Evolutionary conservation across 2,113 vertebrate genomes (phyloP).

Genomic region (Zeus faber): DNA sequence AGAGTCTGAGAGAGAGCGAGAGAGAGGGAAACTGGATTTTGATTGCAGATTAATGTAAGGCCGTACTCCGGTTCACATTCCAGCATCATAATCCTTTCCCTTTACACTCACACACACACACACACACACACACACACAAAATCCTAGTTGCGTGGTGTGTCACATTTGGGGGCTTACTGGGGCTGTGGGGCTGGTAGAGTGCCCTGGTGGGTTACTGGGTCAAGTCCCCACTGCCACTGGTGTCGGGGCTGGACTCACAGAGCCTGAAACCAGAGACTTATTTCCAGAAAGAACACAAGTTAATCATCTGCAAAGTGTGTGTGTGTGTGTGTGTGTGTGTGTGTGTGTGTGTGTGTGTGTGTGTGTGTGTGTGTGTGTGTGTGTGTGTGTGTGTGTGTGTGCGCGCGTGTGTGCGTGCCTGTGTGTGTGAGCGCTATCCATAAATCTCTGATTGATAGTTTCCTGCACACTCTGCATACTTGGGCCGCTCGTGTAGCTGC

Average conservation of each 20-base stretch:
- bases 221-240: conserved; percentile 14
- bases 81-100: conserved; percentile 40
- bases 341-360: not conserved
- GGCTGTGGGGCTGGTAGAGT: conserved; percentile 31
- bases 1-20: conserved; percentile 8
- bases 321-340: not conserved
- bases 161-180: conserved; percentile 70
- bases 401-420: not conserved
- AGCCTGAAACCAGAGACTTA: conserved; percentile 2
- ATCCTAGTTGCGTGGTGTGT: conserved; percentile 60
- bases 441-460: not conserved
- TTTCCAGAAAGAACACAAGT: too few relatives aligned
- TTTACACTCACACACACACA: conserved; percentile 25
- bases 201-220: conserved; percentile 48
- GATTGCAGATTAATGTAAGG: conserved; percentile 53
- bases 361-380: conserved; percentile 1
- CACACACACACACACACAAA: conserved; percentile 16
- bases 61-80: conserved; percentile 41
- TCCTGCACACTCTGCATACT: not conserved
- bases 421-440: not conserved
- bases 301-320: too few relatives aligned
- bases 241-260: conserved; percentile 23
- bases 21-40: conserved; percentile 24
- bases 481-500: too few relatives aligned
- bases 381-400: not conserved